Conservation (phyloP, 2,888 invertebrate genomes). For the Eupithecia dodoneata region DNA sequence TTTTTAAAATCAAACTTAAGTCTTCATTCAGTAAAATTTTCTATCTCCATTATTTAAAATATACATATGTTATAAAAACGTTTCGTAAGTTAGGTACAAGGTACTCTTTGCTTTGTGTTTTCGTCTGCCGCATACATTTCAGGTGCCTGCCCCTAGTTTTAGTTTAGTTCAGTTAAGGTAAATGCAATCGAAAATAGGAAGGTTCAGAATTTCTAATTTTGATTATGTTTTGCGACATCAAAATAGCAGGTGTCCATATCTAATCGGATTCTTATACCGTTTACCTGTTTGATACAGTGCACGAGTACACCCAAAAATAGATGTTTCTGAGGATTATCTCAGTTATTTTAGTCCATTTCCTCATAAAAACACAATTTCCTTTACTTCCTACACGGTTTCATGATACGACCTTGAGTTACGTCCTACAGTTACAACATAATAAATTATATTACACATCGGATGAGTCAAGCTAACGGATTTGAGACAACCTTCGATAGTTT, state of each 20-base stretch:
- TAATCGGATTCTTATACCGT: background rate
- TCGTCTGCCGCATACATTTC: background rate
- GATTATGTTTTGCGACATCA: background rate
- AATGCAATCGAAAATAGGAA: background rate
- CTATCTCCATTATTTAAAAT: no score
- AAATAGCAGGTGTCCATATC: background rate
- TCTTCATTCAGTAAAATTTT: no score
- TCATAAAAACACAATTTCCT: background rate
- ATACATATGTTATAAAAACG: no score
- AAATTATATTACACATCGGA: constrained; percentile 22
- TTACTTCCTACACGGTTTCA: constrained; percentile 11
- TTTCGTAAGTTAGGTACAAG: no score
- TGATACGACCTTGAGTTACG: background rate
- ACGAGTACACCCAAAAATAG: background rate
- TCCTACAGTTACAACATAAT: background rate
- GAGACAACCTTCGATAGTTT: constrained; percentile 26
- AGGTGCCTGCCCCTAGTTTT: background rate
- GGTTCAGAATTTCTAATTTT: background rate
- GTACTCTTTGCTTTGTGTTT: background rate
- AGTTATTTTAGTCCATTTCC: constrained; percentile 2
- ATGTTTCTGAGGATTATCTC: background rate
- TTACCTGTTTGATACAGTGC: background rate
- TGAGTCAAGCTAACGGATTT: constrained; percentile 32
- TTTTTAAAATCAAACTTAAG: no score
- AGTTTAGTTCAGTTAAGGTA: background rate